Evolutionary conservation across 2,113 vertebrate genomes (phyloP).

Genomic region (Probosciger aterrimus): DNA sequence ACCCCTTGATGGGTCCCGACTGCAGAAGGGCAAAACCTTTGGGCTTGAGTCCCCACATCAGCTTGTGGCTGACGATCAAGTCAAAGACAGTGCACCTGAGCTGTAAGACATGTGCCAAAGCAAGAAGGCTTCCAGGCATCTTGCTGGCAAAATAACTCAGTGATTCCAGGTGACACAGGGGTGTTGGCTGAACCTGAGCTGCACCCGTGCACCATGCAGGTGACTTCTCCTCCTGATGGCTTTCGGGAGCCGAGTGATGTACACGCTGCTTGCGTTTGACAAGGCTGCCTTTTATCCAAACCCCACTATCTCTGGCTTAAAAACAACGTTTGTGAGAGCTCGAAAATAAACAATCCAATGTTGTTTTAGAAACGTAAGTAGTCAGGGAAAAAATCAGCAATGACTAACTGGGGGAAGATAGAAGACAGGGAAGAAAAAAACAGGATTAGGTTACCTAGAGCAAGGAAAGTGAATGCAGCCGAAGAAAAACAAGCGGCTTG

Average conservation of each 20-base stretch:
- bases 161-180: background rate
- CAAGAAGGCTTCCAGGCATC: background rate
- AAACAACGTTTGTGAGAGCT: background rate
- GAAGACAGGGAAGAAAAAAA: background rate
- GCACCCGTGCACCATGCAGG: background rate
- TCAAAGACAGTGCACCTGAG: background rate
- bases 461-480: background rate
- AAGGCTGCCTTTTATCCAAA: background rate
- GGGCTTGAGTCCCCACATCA: background rate
- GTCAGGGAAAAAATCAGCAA: background rate
- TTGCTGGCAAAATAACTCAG: background rate
- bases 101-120: background rate
- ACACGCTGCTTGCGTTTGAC: background rate
- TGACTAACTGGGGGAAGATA: background rate
- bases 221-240: background rate
- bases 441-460: slow-evolving; percentile 27
- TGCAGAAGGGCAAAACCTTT: background rate
- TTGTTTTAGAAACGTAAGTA: slow-evolving; percentile 33
- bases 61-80: accelerated
- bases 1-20: background rate
- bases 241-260: background rate
- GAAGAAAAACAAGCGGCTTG: background rate
- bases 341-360: background rate
- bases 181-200: background rate
- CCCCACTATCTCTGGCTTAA: background rate